Conservation (phyloP, 2,888 invertebrate species). For the Netelia virgata region DNA sequence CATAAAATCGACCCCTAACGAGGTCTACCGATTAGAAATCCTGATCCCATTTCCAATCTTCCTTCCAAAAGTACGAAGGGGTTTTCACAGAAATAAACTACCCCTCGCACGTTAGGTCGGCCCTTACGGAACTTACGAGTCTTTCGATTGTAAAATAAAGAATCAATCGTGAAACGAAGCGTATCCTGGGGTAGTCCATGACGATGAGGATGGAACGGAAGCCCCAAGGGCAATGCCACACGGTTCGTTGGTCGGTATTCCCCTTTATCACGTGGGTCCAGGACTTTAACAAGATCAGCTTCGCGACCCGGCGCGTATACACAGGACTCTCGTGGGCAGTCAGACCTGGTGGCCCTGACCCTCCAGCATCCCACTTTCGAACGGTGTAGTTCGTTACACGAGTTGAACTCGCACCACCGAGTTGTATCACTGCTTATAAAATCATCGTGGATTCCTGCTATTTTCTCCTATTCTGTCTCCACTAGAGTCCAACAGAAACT, state of each 20-base stretch:
- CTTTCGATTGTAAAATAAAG: constrained; percentile 84
- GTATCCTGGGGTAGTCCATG: constrained; percentile 74
- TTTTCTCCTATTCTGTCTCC: constrained; percentile 14
- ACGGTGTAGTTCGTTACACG: constrained; percentile 5
- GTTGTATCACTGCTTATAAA: constrained; percentile 59
- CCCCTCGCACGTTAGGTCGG: neutral
- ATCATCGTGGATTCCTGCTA: constrained; percentile 42
- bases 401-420: constrained; percentile 40
- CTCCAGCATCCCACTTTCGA: constrained; percentile 26
- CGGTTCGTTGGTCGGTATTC: constrained; percentile 82
- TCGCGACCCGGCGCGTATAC: constrained; percentile 75
- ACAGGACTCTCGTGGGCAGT: constrained; percentile 42
- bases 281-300: constrained; percentile 82
- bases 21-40: neutral
- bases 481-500: constrained; percentile 29
- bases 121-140: constrained; percentile 27
- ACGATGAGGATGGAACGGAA: constrained; percentile 72
- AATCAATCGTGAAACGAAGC: constrained; percentile 85
- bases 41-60: neutral
- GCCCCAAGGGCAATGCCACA: constrained; percentile 76
- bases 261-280: constrained; percentile 74
- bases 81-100: constrained; percentile 4
- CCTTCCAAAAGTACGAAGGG: neutral
- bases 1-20: neutral
- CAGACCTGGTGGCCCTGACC: constrained; percentile 49